Conservation (phyloP, 2,113 vertebrate genomes). For the Neomonachus schauinslandi region DNA sequence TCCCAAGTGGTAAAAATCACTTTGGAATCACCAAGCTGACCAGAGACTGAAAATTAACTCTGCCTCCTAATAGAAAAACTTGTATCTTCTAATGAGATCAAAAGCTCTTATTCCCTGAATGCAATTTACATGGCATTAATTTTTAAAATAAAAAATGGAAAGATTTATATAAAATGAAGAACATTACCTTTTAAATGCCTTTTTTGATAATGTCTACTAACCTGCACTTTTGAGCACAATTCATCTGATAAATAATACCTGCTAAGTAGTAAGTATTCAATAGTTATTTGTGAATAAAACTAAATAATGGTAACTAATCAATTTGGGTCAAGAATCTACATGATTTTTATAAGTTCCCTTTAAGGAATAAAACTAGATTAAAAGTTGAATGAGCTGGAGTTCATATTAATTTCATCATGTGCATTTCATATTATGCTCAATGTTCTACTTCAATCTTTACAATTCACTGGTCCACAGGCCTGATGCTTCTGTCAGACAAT, state of each 20-base stretch:
- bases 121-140: background rate
- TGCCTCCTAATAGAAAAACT: background rate
- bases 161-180: background rate
- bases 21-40: background rate
- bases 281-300: conserved; percentile 12
- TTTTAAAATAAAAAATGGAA: background rate
- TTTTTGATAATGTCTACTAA: background rate
- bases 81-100: background rate
- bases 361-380: background rate
- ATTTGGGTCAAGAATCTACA: background rate
- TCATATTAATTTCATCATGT: background rate
- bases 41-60: conserved; percentile 20
- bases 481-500: background rate
- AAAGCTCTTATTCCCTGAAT: background rate
- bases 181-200: background rate
- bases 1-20: background rate
- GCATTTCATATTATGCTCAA: background rate
- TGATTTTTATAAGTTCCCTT: background rate
- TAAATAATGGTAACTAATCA: background rate
- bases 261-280: background rate
- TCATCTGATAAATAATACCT: background rate
- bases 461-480: background rate
- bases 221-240: background rate
- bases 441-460: background rate
- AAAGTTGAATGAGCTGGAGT: background rate